Base-by-base conservation (phyloP, 2,888 invertebrate genomes). In the Metalampra italica region DNA sequence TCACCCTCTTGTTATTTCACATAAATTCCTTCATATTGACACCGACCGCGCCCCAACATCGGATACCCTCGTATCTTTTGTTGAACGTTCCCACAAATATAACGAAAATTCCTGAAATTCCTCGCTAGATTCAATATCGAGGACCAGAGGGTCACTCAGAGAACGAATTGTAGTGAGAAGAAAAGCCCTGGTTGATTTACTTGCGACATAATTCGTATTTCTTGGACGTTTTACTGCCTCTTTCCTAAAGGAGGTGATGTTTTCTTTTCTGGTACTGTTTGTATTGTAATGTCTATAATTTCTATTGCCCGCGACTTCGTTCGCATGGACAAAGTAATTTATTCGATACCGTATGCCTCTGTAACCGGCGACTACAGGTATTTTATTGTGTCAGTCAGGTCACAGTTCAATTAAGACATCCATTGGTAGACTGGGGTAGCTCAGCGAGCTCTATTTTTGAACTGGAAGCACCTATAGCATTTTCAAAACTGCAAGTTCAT, bases 21-120 rank as follows among this genome's bases (percentile, higher is more conserved):
- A 79, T 80, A 81, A 78, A 77, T 79, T 75, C 66, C 63, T 67
- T 68, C 69, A 70, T 74, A 78, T 78, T 78, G 80, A 77, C 73
- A 72, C 64, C 62, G 66, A 63, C 60, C 63, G 61, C 55, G 62
- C 68, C 70, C 65, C 66, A 67, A 72, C 69, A 70, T 65, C 60
- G 66, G 61, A 57, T 59, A 70, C 71, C 75, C 74, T 77, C 78
- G 75, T 79, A 78, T 75, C 77, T 77, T 75, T 75, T 71, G 71
- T 72, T 60, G 65, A 75, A 76, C 66, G 70, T 66, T 69, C 60
- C 59, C 65, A 22, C 22, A 65, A 72, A 75, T 78, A 71, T 75
- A 69, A 74, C 68, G 68, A 73, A 75, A 71, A 75, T 72, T 71
- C 73, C 68, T 66, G 52, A 71, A 73, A 75, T 68, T 57, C 65